Evolutionary conservation across 2,113 vertebrate genomes (phyloP).

Genomic region (Notarius quadriscutis): DNA sequence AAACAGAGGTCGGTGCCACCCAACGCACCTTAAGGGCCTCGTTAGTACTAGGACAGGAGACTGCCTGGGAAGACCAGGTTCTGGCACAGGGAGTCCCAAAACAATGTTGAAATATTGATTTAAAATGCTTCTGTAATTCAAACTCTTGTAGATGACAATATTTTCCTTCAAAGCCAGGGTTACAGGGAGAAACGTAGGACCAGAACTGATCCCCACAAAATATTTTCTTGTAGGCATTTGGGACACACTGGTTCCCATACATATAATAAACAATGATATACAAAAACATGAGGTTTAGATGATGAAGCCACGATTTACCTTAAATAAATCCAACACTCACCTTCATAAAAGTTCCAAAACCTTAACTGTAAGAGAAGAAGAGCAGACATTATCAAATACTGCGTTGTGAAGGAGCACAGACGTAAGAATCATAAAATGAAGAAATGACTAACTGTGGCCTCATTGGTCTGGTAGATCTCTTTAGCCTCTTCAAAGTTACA

Average conservation of each 20-base stretch:
- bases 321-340: constrained; percentile 69
- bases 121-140: neutral
- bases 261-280: neutral
- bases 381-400: neutral
- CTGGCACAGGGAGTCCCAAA: neutral
- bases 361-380: constrained; percentile 69
- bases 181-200: constrained; percentile 78
- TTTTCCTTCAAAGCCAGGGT: constrained; percentile 81
- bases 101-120: neutral
- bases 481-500: constrained; percentile 88
- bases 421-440: neutral
- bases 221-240: constrained; percentile 76
- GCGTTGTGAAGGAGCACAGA: neutral
- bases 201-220: constrained; percentile 79
- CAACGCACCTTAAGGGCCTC: too few species aligned
- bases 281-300: neutral
- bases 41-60: too few species aligned
- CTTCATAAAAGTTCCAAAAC: constrained; percentile 86
- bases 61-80: too few species aligned
- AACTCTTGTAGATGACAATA: constrained; percentile 79
- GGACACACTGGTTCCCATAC: constrained; percentile 84
- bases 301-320: neutral
- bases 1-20: too few species aligned
- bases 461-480: constrained; percentile 83
- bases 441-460: constrained; percentile 79